Base-by-base conservation (phyloP, 2,888 invertebrate species). In the Matsumyia berberina region DNA sequence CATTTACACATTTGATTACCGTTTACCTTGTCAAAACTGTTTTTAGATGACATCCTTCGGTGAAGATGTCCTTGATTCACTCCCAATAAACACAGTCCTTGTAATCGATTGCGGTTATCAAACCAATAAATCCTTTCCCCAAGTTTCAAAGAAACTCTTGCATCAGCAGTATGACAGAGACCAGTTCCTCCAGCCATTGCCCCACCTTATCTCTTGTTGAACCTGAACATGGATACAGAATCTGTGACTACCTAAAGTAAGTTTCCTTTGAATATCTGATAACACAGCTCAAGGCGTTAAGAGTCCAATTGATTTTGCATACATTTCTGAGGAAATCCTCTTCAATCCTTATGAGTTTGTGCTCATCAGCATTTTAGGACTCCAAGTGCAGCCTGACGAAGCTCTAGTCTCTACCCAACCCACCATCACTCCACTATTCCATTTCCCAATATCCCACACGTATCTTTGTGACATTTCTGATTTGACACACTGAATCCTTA, bases 271-370 rank as follows among this genome's bases (percentile, higher is more conserved):
- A 17, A 55, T 33, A 3, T 53, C 53, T 5, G 53, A 31, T 31
- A 12, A 53, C 12, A 8, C 9, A 8, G 33, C 33, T 33, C 17
- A n/a, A 6, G 17, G 7, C 6, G 33, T 4, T 9, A 15, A 15
- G 55, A 4, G 4, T 55, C 33, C 51, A 66, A 66, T 51, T 51
- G 35, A 37, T 66, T 66, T 51, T 9, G 37, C 46, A 66, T 51
- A 66, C 37, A 39, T 51, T 51, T 37, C 37, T 66, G 8, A 6
- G 1, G 37, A 51, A 37, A 53, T 53, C 39, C n/a, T 31, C 39
- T 53, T 17, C 33, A 35, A 49, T n/a, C 39, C 17, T 31, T 11
- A 67, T 11, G 8, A 66, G 51, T n/a, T 66, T 29, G 24, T 24
- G 15, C 11, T 51, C 29, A 37, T n/a, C 1, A 51, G 12, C 9